Conservation (phyloP, 2,888 invertebrate species). For the Heliconius cydno region DNA sequence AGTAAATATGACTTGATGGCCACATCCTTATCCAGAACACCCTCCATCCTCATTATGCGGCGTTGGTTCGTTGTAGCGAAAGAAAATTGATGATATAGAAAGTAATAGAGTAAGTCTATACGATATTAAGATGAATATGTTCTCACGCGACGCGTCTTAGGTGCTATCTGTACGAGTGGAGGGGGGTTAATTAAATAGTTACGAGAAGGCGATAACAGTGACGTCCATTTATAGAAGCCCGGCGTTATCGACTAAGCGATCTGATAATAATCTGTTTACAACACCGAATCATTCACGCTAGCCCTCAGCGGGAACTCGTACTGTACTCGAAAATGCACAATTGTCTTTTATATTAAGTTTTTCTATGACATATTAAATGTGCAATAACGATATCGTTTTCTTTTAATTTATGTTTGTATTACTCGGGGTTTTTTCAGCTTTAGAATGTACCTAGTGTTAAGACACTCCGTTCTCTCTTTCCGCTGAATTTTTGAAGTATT, state of each 20-base stretch:
- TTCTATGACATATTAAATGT: neutral
- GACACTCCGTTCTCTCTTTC: no score
- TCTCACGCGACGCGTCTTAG: conserved; percentile 70
- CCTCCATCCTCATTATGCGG: conserved; percentile 76
- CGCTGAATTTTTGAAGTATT: no score
- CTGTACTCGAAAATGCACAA: conserved; percentile 15
- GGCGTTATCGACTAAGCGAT: conserved; percentile 72
- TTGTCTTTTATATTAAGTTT: neutral
- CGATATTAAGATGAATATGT: conserved; percentile 55
- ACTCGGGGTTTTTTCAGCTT: no score
- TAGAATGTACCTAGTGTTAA: no score
- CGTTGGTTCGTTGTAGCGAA: conserved; percentile 36
- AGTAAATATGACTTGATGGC: conserved; percentile 63
- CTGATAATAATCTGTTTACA: conserved; percentile 66
- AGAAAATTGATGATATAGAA: conserved; percentile 40
- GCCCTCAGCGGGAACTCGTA: neutral
- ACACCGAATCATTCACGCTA: conserved; percentile 56
- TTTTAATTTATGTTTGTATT: neutral
- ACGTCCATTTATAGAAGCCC: conserved; percentile 71
- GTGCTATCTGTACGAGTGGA: conserved; percentile 70
- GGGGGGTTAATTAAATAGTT: conserved; percentile 80
- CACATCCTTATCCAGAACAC: conserved; percentile 72
- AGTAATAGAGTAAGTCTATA: conserved; percentile 37
- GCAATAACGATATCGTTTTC: neutral
- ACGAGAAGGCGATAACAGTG: conserved; percentile 69